Evolutionary conservation across 2,797 vertebrate genomes (phyloP).

Genomic region (Xenentodon cancila): DNA sequence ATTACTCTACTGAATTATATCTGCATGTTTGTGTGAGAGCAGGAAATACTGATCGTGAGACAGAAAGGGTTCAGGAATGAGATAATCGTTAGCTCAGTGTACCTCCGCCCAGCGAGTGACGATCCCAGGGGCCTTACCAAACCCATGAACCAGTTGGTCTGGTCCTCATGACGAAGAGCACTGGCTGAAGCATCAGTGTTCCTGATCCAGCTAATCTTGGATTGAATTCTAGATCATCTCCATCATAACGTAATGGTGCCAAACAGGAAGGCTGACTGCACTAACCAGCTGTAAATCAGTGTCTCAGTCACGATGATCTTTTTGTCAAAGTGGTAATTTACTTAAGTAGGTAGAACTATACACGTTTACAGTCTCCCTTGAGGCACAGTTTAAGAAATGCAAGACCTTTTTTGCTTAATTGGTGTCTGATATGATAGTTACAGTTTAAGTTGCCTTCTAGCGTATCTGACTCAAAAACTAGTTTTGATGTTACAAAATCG

Average conservation of each 20-base stretch:
- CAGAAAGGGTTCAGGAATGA: constrained; percentile 56
- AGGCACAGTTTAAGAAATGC: neutral
- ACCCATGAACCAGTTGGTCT: constrained; percentile 61
- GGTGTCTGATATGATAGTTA: neutral
- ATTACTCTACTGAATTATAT: constrained; percentile 5
- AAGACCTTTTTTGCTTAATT: neutral
- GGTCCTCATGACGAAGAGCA: constrained; percentile 41
- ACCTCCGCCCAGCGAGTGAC: constrained; percentile 72
- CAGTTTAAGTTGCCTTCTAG: too few species aligned
- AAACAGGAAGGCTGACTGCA: constrained; percentile 8
- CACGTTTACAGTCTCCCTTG: neutral
- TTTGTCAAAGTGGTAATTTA: neutral
- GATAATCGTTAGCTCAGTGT: constrained; percentile 70
- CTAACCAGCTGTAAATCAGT: neutral
- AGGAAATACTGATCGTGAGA: constrained; percentile 41
- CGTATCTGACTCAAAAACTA: too few species aligned
- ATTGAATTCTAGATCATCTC: constrained; percentile 23
- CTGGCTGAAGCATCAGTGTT: constrained; percentile 14
- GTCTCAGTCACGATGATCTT: neutral
- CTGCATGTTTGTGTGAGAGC: constrained; percentile 32
- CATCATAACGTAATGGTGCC: neutral
- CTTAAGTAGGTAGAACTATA: neutral
- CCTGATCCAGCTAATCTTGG: constrained; percentile 28
- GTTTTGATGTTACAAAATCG: too few species aligned
- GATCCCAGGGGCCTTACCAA: constrained; percentile 57